These are phyloP conservation scores for Meganola albula DNA, from an alignment of 2,888 invertebrate species.

Conservation along the genomic window DNA sequence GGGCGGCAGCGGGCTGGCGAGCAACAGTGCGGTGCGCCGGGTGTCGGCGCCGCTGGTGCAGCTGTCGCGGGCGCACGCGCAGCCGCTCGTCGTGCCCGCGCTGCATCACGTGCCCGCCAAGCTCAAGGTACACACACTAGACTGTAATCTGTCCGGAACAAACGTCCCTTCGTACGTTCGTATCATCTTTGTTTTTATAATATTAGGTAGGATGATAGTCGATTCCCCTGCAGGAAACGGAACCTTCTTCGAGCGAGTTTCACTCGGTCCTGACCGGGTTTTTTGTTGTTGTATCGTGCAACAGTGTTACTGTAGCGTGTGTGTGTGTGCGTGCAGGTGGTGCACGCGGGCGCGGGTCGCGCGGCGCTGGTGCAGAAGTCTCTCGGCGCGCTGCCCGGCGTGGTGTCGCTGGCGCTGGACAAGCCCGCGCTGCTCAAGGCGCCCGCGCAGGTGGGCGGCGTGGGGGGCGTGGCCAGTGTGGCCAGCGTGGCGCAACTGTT, in stretches of 20 bases:
- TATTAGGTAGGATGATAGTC: too few species aligned
- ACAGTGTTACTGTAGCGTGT: too few species aligned
- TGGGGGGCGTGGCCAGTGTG: too few species aligned
- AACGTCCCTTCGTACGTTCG: too few species aligned
- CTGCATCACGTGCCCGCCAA: slow-evolving; percentile 37
- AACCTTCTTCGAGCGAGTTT: too few species aligned
- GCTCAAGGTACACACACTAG: slow-evolving; percentile 52
- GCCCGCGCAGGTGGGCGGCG: too few species aligned
- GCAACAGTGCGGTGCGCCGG: slow-evolving; percentile 30
- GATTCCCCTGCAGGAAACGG: too few species aligned
- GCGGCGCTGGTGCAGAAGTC: slow-evolving; percentile 51
- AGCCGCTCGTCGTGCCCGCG: slow-evolving; percentile 14
- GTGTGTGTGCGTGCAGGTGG: slow-evolving; percentile 24
- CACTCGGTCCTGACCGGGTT: too few species aligned
- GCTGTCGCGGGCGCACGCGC: slow-evolving; percentile 37
- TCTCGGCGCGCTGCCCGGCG: slow-evolving; percentile 42
- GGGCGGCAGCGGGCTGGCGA: slow-evolving; percentile 13
- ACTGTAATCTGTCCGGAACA: too few species aligned
- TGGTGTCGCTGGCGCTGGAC: slow-evolving; percentile 55
- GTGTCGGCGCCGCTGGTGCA: slow-evolving; percentile 43
- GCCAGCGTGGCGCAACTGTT: slow-evolving; percentile 60
- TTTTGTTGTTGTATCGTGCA: too few species aligned
- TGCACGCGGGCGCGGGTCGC: slow-evolving; percentile 61
- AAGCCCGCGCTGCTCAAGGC: slow-evolving; percentile 50
- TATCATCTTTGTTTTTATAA: too few species aligned